Conservation (phyloP, 2,797 vertebrate species). For the Allobates femoralis region DNA sequence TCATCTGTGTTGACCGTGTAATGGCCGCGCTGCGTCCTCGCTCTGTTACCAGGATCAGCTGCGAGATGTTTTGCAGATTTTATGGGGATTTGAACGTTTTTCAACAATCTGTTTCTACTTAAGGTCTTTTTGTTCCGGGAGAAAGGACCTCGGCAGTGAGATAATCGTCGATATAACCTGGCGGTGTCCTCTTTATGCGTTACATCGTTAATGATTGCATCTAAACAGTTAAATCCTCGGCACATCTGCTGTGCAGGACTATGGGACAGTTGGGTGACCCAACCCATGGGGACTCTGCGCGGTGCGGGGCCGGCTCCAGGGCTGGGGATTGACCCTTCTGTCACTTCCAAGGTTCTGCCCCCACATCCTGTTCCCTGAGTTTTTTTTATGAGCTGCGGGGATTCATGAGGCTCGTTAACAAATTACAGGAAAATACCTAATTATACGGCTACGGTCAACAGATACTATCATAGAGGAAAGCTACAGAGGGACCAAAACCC, state of each 20-base stretch:
- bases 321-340: background rate
- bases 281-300: background rate
- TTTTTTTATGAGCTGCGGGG: conserved; percentile 26
- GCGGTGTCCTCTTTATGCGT: background rate
- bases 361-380: conserved; percentile 28
- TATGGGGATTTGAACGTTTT: background rate
- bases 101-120: conserved; percentile 8
- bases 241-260: background rate
- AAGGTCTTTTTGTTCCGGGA: background rate
- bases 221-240: too few relatives aligned
- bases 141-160: background rate
- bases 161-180: too few relatives aligned
- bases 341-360: background rate
- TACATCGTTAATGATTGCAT: background rate
- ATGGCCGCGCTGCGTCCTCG: background rate
- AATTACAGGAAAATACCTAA: background rate
- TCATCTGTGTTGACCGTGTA: background rate
- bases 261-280: background rate
- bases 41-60: background rate
- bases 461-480: background rate
- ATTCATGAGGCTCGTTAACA: background rate
- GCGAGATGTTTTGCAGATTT: conserved; percentile 8
- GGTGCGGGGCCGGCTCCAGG: background rate
- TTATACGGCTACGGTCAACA: background rate
- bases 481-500: background rate